Conservation (phyloP, 2,888 invertebrate species). For the Bugulina stolonifera region DNA sequence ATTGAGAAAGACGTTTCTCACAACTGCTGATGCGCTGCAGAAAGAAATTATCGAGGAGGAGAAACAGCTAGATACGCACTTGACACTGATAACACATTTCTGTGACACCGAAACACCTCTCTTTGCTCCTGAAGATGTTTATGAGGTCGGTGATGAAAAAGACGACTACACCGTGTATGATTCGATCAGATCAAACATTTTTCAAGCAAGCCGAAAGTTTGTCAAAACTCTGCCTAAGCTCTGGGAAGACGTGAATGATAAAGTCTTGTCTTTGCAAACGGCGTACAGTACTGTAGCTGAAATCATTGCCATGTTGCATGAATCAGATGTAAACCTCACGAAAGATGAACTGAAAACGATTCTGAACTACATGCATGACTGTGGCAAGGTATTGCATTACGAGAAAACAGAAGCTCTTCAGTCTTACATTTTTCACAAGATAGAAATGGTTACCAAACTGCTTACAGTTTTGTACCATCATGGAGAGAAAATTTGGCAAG, state of each 20-base stretch:
- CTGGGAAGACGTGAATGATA: background rate
- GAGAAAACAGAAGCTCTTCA: background rate
- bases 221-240: background rate
- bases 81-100: background rate
- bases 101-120: background rate
- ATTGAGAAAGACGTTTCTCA: background rate
- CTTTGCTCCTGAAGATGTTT: background rate
- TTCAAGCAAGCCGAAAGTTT: background rate
- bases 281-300: background rate
- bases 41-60: background rate
- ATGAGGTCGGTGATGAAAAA: background rate
- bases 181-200: background rate
- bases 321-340: background rate
- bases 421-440: background rate
- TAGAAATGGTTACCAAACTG: background rate
- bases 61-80: background rate
- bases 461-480: background rate
- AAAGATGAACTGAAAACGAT: background rate
- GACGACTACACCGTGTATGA: background rate
- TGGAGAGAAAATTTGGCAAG: background rate
- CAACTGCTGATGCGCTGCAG: background rate
- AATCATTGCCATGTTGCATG: background rate
- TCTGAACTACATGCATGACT: background rate
- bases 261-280: background rate
- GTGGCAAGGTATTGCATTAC: background rate